phyloP scores from a whole-genome alignment of 1,140 invertebrate genomes.

The Sitobion miscanthi region DNA sequence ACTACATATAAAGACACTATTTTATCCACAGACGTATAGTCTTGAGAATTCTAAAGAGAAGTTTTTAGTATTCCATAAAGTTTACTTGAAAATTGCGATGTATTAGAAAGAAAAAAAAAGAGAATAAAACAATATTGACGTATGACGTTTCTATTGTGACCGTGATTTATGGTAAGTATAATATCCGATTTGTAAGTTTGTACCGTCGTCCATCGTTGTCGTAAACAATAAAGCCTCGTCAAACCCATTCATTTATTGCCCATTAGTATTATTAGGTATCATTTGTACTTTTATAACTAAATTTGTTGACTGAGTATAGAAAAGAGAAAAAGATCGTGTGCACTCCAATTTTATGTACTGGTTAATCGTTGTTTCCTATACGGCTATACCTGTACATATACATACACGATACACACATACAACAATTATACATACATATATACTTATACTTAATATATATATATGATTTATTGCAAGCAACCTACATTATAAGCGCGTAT shows the following conservation, averaged over 20 bases:
- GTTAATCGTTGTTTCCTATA: background rate
- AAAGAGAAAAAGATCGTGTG: background rate
- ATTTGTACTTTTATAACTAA: slow-evolving; percentile 14
- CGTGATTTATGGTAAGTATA: background rate
- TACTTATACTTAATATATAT: background rate
- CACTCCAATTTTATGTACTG: background rate
- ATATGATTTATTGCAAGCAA: background rate
- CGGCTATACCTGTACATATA: too few species aligned
- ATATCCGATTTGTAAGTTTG: background rate
- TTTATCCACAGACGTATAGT: background rate
- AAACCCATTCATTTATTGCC: background rate
- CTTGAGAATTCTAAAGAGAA: background rate
- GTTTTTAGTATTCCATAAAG: slow-evolving; percentile 1
- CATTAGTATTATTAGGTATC: slow-evolving; percentile 7
- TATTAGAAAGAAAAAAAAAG: background rate
- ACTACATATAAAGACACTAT: background rate
- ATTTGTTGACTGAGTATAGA: background rate
- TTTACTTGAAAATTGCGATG: background rate
- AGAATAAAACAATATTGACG: slow-evolving; percentile 5
- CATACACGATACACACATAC: too few species aligned
- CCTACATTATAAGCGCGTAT: background rate
- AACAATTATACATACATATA: too few species aligned
- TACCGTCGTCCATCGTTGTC: background rate
- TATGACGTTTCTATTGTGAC: background rate
- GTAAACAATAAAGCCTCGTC: background rate